Percentiles rank a stretch among this genome's conserved stretches.
Evolutionary conservation across 2,113 vertebrate species (phyloP).

Genomic region (Silurus glanis): DNA sequence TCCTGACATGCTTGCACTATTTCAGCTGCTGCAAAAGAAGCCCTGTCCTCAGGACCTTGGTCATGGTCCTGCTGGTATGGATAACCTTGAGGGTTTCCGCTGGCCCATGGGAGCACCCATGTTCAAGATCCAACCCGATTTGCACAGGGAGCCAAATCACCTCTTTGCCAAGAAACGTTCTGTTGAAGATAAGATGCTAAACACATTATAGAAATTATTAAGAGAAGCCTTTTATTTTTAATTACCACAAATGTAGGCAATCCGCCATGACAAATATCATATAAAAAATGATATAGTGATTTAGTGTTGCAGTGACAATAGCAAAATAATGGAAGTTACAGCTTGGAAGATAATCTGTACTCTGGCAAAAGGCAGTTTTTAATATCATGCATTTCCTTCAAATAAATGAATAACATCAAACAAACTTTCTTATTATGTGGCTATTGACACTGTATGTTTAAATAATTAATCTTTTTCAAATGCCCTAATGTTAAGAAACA

Average conservation of each 20-base stretch:
- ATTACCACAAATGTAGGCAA: not conserved
- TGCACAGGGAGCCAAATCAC: constrained; percentile 68
- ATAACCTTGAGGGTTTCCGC: constrained; percentile 73
- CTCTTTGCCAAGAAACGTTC: constrained; percentile 80
- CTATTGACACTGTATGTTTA: not conserved
- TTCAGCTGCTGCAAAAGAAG: constrained; percentile 87
- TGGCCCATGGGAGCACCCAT: constrained; percentile 66
- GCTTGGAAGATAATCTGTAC: too few relatives aligned
- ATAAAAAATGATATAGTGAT: not conserved
- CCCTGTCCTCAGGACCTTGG: constrained; percentile 74
- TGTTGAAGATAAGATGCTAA: constrained; percentile 58
- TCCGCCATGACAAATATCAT: not conserved
- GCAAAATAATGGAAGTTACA: not conserved
- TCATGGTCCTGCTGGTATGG: constrained; percentile 58
- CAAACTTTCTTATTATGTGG: not conserved
- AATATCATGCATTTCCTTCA: not conserved
- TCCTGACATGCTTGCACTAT: constrained; percentile 90
- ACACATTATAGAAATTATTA: not conserved
- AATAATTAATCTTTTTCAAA: too few relatives aligned
- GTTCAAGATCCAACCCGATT: constrained; percentile 75
- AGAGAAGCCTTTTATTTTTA: not conserved
- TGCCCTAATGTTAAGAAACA: too few relatives aligned
- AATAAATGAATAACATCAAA: constrained; percentile 1
- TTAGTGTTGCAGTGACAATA: constrained; percentile 1
- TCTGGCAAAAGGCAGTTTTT: not conserved